Evolutionary conservation across 23 tunicate genomes (phyloP), one percentile per base, ranked within the genome.

Genomic region (Clavelina lepadiformis): DNA sequence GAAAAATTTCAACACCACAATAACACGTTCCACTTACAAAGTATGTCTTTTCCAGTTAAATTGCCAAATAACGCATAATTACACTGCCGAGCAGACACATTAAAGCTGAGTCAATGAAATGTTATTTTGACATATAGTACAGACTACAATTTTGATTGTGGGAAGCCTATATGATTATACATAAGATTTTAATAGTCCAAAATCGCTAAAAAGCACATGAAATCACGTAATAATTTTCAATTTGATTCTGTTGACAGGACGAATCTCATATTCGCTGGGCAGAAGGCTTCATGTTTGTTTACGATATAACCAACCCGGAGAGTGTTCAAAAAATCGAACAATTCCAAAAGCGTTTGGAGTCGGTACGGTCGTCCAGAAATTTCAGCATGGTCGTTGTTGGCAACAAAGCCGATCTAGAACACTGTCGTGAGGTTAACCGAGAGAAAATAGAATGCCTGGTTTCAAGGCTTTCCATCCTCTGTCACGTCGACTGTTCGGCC

Each of bases 401-500:
- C 18, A 89, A 89, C 69, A 89, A 89, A 54, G 54, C 71, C 38
- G 97, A 89, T 58, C 49, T 89, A 19, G 75, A 81, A 28, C 89
- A 81, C 72, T 69, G 75, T 22, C 71, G 97, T 3, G 62, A 54
- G 22, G 88, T 89, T 2, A 38, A 61, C 18, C 50, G 45, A 23
- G 91, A 81, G 26, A 60, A 67, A 34, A 89, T 89, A 11, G 70
- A 65, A 41, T 45, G 46, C 37, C 24, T 89, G 1, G 64, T 71
- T 25, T 23, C 53, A n/a, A 46, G 70, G 30, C 68, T 89, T 3
- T 45, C 75, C 0, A 81, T 83, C 3, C 73, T 66, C 25, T 34
- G 68, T 23, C 89, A 89, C 75, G 81, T 81, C 15, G 85, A 65
- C n/a, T 89, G 97, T 46, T 89, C 86, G 32, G 97, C 97, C 25